phyloP scores from a whole-genome alignment of 2,113 vertebrate species.

The Sebastes schlegelii region DNA sequence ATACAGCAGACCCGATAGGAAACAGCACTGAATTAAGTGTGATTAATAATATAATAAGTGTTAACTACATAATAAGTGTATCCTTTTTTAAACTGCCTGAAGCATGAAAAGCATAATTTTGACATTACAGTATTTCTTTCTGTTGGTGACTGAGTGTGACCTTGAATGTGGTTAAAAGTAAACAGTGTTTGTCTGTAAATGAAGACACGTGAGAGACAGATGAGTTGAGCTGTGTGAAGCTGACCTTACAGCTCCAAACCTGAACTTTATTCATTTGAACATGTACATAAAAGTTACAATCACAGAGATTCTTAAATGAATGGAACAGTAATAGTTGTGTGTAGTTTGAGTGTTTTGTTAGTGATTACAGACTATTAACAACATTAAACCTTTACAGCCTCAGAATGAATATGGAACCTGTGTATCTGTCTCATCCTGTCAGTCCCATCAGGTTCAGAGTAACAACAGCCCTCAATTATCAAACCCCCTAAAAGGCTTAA shows the following conservation, averaged over 20 bases:
- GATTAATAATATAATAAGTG: too few relatives aligned
- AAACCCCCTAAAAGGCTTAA: neutral
- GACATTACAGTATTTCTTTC: neutral
- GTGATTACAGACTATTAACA: slow-evolving; percentile 34
- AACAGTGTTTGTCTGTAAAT: neutral
- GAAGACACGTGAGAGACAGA: neutral
- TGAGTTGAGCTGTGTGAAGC: slow-evolving; percentile 3
- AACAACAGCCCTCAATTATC: slow-evolving; percentile 3
- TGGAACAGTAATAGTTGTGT: slow-evolving; percentile 28
- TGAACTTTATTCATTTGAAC: slow-evolving; percentile 45
- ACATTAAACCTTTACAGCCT: slow-evolving; percentile 34
- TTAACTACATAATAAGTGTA: too few relatives aligned
- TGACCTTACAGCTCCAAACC: slow-evolving; percentile 26
- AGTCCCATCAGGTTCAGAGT: slow-evolving; percentile 1
- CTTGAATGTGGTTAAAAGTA: neutral
- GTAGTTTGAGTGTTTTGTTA: slow-evolving; percentile 6
- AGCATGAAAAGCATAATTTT: neutral
- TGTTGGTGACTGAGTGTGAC: neutral
- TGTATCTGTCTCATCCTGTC: neutral
- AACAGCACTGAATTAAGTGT: neutral
- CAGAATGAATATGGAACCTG: slow-evolving; percentile 5
- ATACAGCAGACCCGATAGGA: neutral
- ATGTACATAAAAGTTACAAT: slow-evolving; percentile 30
- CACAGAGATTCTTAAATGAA: slow-evolving; percentile 39
- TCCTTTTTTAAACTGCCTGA: neutral